Evolutionary conservation across 2,888 invertebrate genomes (phyloP).

Genomic region (Trissolcus japonicus): DNA sequence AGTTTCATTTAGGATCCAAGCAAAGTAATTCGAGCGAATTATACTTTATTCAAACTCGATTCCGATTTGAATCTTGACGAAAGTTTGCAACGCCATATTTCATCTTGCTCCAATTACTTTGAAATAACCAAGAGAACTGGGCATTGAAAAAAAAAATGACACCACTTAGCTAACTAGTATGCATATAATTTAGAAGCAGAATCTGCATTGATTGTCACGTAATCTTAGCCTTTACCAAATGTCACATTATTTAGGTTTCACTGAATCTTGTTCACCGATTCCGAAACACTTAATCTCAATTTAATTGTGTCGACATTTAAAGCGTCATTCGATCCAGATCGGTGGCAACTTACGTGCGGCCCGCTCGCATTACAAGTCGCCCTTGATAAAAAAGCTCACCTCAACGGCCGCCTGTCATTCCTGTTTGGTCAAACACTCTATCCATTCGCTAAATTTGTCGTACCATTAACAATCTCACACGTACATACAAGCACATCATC

Average conservation of each 20-base stretch:
- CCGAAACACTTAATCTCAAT: constrained; percentile 66
- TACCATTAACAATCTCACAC: constrained; percentile 3
- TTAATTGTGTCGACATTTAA: constrained; percentile 66
- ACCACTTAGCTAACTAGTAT: too few species aligned
- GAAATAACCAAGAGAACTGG: neutral
- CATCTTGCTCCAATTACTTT: neutral
- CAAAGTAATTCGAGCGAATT: constrained; percentile 34
- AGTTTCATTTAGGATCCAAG: constrained; percentile 23
- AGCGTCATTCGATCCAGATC: constrained; percentile 68
- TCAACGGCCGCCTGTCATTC: constrained; percentile 20
- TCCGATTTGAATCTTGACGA: too few species aligned
- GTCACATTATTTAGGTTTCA: constrained; percentile 51
- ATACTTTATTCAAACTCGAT: neutral
- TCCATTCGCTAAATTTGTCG: constrained; percentile 8
- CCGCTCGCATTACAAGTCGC: constrained; percentile 44
- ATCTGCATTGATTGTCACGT: too few species aligned
- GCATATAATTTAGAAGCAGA: too few species aligned
- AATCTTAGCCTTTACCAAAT: constrained; percentile 18
- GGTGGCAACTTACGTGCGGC: constrained; percentile 47
- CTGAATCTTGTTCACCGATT: constrained; percentile 56
- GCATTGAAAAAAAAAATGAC: too few species aligned
- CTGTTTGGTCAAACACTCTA: constrained; percentile 28
- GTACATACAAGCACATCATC: neutral
- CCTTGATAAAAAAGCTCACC: constrained; percentile 45
- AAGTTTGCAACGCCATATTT: too few species aligned